Evolutionary conservation across 1,140 invertebrate species (phyloP).

Genomic region (Solenopsis fugax): DNA sequence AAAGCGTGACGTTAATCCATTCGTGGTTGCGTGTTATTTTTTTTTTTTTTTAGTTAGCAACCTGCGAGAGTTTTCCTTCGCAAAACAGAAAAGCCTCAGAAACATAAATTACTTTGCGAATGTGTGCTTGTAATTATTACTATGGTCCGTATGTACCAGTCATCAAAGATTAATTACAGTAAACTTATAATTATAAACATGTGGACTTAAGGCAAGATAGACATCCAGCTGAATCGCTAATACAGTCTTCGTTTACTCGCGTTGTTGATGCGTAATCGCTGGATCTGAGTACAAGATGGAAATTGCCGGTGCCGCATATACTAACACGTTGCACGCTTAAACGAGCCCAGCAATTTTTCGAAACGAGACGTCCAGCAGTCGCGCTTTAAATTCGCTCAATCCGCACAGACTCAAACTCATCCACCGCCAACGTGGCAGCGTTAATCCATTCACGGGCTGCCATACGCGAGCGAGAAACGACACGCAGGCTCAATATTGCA

Average conservation of each 20-base stretch:
- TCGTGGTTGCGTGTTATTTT: constrained; percentile 13
- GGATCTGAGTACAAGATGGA: neutral
- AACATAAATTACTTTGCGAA: constrained; percentile 55
- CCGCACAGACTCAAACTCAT: neutral
- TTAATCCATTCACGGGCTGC: constrained; percentile 49
- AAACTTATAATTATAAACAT: constrained; percentile 33
- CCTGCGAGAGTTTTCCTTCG: constrained; percentile 19
- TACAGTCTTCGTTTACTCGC: constrained; percentile 3
- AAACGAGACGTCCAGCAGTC: neutral
- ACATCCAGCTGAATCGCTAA: constrained; percentile 19
- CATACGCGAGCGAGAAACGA: constrained; percentile 25
- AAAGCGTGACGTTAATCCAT: constrained; percentile 63
- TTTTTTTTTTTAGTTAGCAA: constrained; percentile 28
- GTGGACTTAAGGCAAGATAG: constrained; percentile 13
- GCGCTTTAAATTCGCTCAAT: constrained; percentile 16
- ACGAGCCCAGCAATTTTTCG: neutral
- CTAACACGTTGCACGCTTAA: neutral
- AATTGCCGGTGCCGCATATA: neutral
- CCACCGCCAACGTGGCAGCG: neutral
- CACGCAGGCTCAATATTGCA: constrained; percentile 51
- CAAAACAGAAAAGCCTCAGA: constrained; percentile 41
- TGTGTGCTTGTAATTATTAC: constrained; percentile 31
- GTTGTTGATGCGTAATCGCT: neutral
- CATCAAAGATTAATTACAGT: constrained; percentile 45
- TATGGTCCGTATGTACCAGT: constrained; percentile 1